phyloP scores from a whole-genome alignment of 2,113 vertebrate species.

The Spea bombifrons region DNA sequence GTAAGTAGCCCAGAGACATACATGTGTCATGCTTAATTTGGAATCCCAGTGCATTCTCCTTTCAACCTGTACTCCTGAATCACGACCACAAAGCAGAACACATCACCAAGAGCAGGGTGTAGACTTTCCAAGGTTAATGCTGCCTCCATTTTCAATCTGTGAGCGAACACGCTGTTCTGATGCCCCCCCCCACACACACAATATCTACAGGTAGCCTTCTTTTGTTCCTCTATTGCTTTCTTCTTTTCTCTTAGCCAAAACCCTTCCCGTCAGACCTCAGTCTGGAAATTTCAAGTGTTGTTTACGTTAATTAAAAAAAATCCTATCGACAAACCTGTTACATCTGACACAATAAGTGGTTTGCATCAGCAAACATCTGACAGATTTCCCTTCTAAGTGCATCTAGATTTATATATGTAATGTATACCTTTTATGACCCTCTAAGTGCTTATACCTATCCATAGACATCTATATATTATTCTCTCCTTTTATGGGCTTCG shows the following conservation, averaged over 20 bases:
- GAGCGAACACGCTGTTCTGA: not conserved
- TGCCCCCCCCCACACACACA: too few species aligned
- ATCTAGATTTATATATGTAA: conserved; percentile 45
- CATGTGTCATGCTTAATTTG: conserved; percentile 40
- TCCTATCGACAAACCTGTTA: conserved; percentile 47
- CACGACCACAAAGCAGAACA: conserved; percentile 7
- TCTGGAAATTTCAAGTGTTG: conserved; percentile 39
- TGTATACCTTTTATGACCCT: conserved; percentile 48
- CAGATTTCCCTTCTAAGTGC: conserved; percentile 45
- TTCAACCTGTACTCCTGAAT: conserved; percentile 40
- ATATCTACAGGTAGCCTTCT: too few species aligned
- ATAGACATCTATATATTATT: conserved; percentile 36
- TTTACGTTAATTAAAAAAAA: conserved; percentile 45
- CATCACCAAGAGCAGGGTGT: conserved; percentile 19
- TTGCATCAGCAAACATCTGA: conserved; percentile 47
- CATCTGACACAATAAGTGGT: conserved; percentile 44
- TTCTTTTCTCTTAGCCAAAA: conserved; percentile 9
- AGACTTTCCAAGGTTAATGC: not conserved
- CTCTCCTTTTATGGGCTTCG: not conserved
- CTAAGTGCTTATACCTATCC: conserved; percentile 45
- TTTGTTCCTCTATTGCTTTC: too few species aligned
- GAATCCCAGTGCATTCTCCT: conserved; percentile 30
- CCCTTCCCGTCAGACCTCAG: conserved; percentile 38
- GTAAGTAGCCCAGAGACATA: conserved; percentile 32
- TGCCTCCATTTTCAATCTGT: not conserved